These are phyloP conservation scores for Stomatorhinus walkeri DNA, from an alignment of 2,797 vertebrate species.

Conservation along the genomic window DNA sequence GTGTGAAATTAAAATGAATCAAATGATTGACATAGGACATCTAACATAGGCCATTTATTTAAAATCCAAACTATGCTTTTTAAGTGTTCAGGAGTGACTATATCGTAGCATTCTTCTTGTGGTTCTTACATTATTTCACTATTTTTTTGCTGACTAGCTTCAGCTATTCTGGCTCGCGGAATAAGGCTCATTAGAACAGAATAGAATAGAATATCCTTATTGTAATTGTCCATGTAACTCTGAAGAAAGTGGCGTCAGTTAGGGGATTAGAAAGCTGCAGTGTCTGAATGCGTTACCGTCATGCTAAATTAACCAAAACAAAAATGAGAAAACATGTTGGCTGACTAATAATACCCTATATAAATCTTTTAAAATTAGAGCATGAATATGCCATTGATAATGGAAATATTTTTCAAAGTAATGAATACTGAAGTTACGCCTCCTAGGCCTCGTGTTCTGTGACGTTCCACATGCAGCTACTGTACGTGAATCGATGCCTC, in stretches of 20 bases:
- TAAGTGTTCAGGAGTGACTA: neutral
- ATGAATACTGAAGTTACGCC: neutral
- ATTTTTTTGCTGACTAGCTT: neutral
- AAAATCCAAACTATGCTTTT: neutral
- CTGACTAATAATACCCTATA: neutral
- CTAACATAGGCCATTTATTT: neutral
- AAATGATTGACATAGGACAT: neutral
- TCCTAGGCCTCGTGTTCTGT: neutral
- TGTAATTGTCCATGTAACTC: neutral
- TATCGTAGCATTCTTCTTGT: neutral
- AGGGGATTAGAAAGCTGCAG: neutral
- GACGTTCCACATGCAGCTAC: neutral
- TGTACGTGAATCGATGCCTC: neutral
- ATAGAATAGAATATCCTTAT: neutral
- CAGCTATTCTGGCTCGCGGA: neutral
- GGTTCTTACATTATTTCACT: neutral
- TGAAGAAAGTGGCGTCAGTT: neutral
- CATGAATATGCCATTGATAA: neutral
- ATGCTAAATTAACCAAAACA: neutral
- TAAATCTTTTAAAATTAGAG: neutral
- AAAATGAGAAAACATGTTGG: neutral
- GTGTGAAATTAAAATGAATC: neutral
- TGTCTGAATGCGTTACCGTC: neutral
- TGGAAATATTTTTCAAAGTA: neutral
- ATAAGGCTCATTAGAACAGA: neutral